A percentile compares a stretch with the other conserved stretches of the same genome.
These are phyloP conservation scores for Chaetodon auriga DNA, from an alignment of 2,113 vertebrate genomes.

Conservation along the genomic window DNA sequence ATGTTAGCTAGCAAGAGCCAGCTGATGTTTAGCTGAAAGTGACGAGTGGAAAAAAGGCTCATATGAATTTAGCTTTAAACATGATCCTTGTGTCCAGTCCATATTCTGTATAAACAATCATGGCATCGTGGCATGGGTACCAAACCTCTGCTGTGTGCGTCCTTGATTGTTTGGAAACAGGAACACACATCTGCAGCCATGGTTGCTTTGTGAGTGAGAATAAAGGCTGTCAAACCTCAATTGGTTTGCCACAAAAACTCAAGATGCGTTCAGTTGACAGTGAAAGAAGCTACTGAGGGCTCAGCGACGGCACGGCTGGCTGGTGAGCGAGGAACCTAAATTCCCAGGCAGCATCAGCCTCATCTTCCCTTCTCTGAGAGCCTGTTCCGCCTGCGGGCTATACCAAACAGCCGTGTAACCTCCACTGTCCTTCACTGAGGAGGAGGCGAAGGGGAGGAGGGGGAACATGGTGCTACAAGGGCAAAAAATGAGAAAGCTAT, in stretches of 20 bases:
- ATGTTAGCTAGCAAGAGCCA: too few species aligned
- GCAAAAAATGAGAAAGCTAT: slow-evolving; percentile 1
- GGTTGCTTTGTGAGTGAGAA: background rate
- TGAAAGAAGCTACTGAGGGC: slow-evolving; percentile 2
- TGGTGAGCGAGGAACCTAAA: background rate
- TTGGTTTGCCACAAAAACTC: background rate
- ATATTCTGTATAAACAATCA: background rate
- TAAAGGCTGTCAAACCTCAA: background rate
- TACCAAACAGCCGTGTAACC: slow-evolving; percentile 38
- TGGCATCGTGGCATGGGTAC: too few species aligned
- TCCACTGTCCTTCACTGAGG: slow-evolving; percentile 53
- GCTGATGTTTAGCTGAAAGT: background rate
- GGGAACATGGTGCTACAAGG: slow-evolving; percentile 1
- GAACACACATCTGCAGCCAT: background rate
- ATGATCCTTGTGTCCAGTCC: background rate
- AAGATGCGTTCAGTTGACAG: background rate
- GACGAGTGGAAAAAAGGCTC: too few species aligned
- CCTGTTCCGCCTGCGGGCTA: slow-evolving; percentile 41
- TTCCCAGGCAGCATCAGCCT: slow-evolving; percentile 26
- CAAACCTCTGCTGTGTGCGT: background rate
- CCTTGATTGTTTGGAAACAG: background rate
- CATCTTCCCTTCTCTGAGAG: slow-evolving; percentile 15
- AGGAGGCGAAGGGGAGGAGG: background rate
- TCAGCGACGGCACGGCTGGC: background rate
- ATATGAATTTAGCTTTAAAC: background rate